Conservation (phyloP, 1,140 invertebrate species). For the Cydia fagiglandana region DNA sequence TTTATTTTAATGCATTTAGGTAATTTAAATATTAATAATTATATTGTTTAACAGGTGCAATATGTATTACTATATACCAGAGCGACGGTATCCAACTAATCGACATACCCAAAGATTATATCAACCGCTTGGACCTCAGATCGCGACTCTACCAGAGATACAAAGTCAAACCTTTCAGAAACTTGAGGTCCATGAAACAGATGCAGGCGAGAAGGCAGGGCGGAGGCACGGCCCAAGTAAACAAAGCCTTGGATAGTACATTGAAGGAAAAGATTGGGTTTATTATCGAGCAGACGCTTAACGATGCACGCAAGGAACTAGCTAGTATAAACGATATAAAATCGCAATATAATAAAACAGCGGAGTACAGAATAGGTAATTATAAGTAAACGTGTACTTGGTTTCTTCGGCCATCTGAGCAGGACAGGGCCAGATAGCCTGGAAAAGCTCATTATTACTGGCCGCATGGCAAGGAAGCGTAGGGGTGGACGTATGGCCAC, state of each 20-base stretch:
- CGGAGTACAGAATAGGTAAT: not conserved
- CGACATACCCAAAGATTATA: not conserved
- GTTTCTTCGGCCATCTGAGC: too few relatives aligned
- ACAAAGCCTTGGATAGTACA: not conserved
- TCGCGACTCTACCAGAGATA: not conserved
- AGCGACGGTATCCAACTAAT: not conserved
- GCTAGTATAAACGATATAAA: not conserved
- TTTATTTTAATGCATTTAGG: not conserved
- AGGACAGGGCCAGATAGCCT: too few relatives aligned
- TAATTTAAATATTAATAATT: not conserved
- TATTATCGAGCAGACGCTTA: not conserved
- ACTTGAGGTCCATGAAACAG: not conserved
- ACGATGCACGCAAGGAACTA: not conserved
- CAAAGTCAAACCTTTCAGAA: not conserved
- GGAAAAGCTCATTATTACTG: too few relatives aligned
- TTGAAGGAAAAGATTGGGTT: slow-evolving; percentile 5
- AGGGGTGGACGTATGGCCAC: too few relatives aligned
- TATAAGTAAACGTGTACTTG: not conserved
- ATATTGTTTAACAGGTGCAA: not conserved
- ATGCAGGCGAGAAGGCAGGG: not conserved
- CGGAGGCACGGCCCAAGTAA: not conserved
- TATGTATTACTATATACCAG: not conserved
- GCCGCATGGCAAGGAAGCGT: too few relatives aligned
- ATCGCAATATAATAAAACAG: not conserved
- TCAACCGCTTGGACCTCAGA: not conserved